Evolutionary conservation across 1,140 invertebrate genomes (phyloP).

Genomic region (Papilio glaucus): DNA sequence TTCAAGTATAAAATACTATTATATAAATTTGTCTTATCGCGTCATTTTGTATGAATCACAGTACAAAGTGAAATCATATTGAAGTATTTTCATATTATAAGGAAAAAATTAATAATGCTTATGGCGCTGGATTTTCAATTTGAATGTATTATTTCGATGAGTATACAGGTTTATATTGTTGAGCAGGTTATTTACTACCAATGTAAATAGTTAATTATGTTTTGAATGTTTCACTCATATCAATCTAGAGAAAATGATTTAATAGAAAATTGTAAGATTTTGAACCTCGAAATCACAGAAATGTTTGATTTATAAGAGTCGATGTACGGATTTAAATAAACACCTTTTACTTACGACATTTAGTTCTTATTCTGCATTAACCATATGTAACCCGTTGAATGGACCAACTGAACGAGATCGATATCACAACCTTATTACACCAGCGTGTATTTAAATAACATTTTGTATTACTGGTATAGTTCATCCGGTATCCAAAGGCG

Average conservation of each 20-base stretch:
- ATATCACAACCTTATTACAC: too few species aligned
- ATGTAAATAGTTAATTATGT: conserved; percentile 79
- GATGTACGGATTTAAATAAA: conserved; percentile 78
- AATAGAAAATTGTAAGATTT: conserved; percentile 76
- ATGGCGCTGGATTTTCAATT: conserved; percentile 15
- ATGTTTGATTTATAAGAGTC: conserved; percentile 75
- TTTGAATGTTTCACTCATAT: conserved; percentile 80
- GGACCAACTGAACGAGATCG: too few species aligned
- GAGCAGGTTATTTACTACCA: conserved; percentile 44
- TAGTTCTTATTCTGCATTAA: conserved; percentile 39
- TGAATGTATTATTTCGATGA: background rate
- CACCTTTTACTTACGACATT: conserved; percentile 63
- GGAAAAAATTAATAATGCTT: conserved; percentile 14
- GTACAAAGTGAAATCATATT: conserved; percentile 33
- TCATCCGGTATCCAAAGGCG: too few species aligned
- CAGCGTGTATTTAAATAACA: too few species aligned
- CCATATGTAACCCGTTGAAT: too few species aligned
- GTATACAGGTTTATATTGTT: conserved; percentile 5
- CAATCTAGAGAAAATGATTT: conserved; percentile 76
- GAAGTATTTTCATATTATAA: conserved; percentile 34
- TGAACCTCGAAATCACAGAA: conserved; percentile 61
- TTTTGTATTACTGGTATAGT: too few species aligned
- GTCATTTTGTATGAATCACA: conserved; percentile 25
- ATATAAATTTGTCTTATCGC: conserved; percentile 22
- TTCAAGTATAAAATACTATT: conserved; percentile 35